A percentile compares a stretch with the other conserved stretches of the same genome.
Evolutionary conservation across 2,888 invertebrate species (phyloP).

Genomic region (Gandaritis pyraliata): DNA sequence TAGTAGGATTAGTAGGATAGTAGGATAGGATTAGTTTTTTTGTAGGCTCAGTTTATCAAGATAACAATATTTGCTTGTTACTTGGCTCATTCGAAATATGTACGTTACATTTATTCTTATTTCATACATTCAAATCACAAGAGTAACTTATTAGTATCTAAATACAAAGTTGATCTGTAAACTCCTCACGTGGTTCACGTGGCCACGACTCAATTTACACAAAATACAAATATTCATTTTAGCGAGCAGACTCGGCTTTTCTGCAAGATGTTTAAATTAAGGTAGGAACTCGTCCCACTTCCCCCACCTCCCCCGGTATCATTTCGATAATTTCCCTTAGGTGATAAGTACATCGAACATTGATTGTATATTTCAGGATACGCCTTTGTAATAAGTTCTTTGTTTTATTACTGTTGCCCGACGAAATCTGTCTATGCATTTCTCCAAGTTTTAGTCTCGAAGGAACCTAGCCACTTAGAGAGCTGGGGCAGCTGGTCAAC

Average conservation of each 20-base stretch:
- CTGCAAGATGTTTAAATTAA: slow-evolving; percentile 47
- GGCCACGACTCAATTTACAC: slow-evolving; percentile 27
- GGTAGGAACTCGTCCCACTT: slow-evolving; percentile 30
- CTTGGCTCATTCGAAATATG: too few species aligned
- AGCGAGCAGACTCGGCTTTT: slow-evolving; percentile 36
- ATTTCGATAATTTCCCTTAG: slow-evolving; percentile 69
- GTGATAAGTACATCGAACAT: slow-evolving; percentile 57
- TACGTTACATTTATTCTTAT: too few species aligned
- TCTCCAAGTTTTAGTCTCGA: too few species aligned
- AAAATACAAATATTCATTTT: slow-evolving; percentile 35
- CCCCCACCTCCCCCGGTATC: slow-evolving; percentile 46
- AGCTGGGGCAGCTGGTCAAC: too few species aligned
- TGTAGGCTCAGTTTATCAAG: too few species aligned
- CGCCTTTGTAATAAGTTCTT: slow-evolving; percentile 5
- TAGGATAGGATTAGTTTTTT: too few species aligned
- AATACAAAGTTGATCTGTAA: slow-evolving; percentile 6
- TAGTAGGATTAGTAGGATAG: too few species aligned
- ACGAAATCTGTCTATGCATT: too few species aligned
- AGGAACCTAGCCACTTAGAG: too few species aligned
- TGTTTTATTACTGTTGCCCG: neutral
- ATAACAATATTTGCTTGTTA: too few species aligned
- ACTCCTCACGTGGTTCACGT: slow-evolving; percentile 23
- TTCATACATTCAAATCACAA: slow-evolving; percentile 5
- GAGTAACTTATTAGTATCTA: too few species aligned
- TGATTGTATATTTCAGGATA: slow-evolving; percentile 25